phyloP scores from a whole-genome alignment of 2,113 vertebrate genomes.

The Thalassarche chlororhynchos region DNA sequence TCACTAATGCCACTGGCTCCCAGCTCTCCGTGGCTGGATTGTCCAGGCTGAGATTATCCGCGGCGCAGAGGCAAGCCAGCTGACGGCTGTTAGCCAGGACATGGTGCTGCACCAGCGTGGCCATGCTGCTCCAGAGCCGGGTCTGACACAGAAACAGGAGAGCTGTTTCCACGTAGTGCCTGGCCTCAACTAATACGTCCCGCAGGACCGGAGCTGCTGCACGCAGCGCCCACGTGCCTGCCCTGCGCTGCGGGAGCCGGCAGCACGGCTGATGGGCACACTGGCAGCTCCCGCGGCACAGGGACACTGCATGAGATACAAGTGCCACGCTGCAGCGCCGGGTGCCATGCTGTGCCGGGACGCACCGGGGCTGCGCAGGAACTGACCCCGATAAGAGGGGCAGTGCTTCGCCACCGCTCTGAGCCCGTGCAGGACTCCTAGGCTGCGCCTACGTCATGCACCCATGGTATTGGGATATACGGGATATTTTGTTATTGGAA shows the following conservation, averaged over 20 bases:
- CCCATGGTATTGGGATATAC: rapidly evolving
- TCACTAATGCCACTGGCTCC: background rate
- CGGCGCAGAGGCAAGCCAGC: background rate
- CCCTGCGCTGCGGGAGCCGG: rapidly evolving
- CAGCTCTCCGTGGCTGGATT: background rate
- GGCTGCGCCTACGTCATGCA: background rate
- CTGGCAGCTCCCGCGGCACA: rapidly evolving
- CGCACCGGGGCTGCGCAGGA: background rate
- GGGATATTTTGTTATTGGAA: rapidly evolving
- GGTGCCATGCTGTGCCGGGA: background rate
- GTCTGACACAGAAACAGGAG: background rate
- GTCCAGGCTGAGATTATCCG: background rate
- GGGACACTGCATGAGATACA: rapidly evolving
- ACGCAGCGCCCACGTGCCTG: background rate
- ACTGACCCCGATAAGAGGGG: too few relatives aligned
- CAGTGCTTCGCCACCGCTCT: background rate
- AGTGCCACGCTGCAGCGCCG: background rate
- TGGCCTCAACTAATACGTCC: rapidly evolving
- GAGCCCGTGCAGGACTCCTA: background rate
- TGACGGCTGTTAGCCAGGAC: background rate
- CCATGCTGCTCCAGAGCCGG: background rate
- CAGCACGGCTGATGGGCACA: too few relatives aligned
- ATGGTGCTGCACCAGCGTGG: rapidly evolving
- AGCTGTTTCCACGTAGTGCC: background rate
- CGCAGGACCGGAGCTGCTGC: background rate